Conservation (phyloP, 2,888 invertebrate species). For the Temnothorax unifasciatus region DNA sequence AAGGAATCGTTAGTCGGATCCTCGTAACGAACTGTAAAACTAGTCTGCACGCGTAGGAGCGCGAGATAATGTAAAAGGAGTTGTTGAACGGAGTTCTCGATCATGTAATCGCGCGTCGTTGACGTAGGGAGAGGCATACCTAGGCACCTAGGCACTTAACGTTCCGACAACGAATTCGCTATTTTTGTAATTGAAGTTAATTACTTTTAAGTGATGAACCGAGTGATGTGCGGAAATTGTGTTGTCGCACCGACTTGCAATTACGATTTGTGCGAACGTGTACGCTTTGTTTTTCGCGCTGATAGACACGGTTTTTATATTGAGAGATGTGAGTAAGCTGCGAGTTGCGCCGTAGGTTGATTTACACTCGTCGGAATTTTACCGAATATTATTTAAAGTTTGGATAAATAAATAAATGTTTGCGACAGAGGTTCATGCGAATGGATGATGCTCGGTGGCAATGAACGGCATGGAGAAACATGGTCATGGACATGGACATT, state of each 20-base stretch:
- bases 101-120: constrained; percentile 5
- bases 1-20: background rate
- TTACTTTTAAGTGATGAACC: constrained; percentile 17
- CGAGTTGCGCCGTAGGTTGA: background rate
- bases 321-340: background rate
- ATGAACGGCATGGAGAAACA: constrained; percentile 86
- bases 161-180: constrained; percentile 21
- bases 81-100: background rate
- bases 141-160: background rate
- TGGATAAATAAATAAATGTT: constrained; percentile 44
- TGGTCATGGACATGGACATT: constrained; percentile 85
- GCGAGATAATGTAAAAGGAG: too few species aligned
- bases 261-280: background rate
- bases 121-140: background rate
- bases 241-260: background rate
- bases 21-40: background rate
- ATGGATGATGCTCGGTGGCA: constrained; percentile 85
- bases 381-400: constrained; percentile 2
- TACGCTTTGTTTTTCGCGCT: background rate
- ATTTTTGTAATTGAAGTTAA: constrained; percentile 35
- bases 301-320: background rate
- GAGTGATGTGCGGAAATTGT: constrained; percentile 25
- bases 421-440: constrained; percentile 71
- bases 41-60: background rate
- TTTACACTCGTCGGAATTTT: background rate